Evolutionary conservation across 2,797 vertebrate species (phyloP).

Genomic region (Esox lucius): DNA sequence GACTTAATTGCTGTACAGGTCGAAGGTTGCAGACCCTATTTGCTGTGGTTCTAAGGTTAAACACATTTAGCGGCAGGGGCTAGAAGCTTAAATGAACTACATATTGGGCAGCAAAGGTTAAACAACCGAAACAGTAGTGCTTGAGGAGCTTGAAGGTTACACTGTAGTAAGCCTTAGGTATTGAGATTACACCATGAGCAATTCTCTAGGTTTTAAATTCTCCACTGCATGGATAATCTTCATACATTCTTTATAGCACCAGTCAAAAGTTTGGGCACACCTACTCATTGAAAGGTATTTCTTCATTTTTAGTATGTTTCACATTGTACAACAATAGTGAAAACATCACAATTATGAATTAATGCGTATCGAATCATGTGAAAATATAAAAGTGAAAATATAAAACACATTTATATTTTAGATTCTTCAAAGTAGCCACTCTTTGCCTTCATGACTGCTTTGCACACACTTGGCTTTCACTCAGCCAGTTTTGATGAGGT

Average conservation of each 20-base stretch:
- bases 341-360: too few species aligned
- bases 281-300: too few species aligned
- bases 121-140: not conserved
- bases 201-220: not conserved
- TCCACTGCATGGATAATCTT: not conserved
- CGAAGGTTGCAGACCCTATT: not conserved
- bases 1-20: not conserved
- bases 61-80: not conserved
- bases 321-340: too few species aligned
- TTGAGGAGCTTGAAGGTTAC: not conserved
- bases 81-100: slow-evolving; percentile 10
- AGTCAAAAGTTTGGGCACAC: too few species aligned
- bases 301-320: too few species aligned
- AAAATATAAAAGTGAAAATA: too few species aligned
- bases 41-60: not conserved
- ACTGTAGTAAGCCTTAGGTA: not conserved
- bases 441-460: too few species aligned
- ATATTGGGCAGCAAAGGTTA: slow-evolving; percentile 4
- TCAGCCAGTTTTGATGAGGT: too few species aligned
- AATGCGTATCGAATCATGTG: too few species aligned
- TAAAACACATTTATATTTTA: too few species aligned
- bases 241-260: not conserved
- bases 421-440: too few species aligned
- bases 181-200: not conserved
- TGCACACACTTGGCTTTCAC: too few species aligned